Base-by-base conservation (phyloP, 2,797 vertebrate genomes). In the Menidia menidia region DNA sequence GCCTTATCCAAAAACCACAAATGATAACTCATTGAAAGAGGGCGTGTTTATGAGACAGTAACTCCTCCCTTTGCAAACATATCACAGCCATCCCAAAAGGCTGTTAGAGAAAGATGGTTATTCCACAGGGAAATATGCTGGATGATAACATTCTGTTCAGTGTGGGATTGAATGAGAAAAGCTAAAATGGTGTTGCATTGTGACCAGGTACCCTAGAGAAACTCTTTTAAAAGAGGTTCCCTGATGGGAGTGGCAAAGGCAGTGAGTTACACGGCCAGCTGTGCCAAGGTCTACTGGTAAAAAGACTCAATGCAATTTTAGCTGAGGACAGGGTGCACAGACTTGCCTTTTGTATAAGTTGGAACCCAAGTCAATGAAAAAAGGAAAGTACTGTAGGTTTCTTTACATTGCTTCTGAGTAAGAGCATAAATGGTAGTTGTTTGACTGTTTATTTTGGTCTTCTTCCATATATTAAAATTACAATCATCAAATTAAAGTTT, bases 121-220 rank as follows among this genome's bases (percentile, higher is more conserved):
- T 63, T 78, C 83, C n/a, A 3, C 18, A 18, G 83, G 87, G 83
- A 84, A 87, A 88, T 74, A 77, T 76, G 64, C 57, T 10, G 11
- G 75, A 81, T 13, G 84, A 87, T 88, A 90, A 86, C 82, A 89
- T 75, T 85, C 81, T 89, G 66, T 77, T 81, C 70, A 43, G 60
- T 19, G 65, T 60, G 76, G 72, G 73, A 83, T 76, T 76, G 82
- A 83, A 84, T 74, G 82, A 78, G 78, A 74, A 71, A 9, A 61
- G 76, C 66, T 68, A 63, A 79, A 85, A 85, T 68, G 60, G 76
- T 67, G 71, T 73, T 87, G 85, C 80, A 84, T 79, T 88, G 83
- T 84, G 75, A 60, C 67, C 74, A 71, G 57, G 76, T 74, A 81
- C 84, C 80, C 78, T 68, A 66, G 87, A 89, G 86, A 83, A 80